Evolutionary conservation across 2,797 vertebrate species (phyloP).

Genomic region (Parambassis ranga): DNA sequence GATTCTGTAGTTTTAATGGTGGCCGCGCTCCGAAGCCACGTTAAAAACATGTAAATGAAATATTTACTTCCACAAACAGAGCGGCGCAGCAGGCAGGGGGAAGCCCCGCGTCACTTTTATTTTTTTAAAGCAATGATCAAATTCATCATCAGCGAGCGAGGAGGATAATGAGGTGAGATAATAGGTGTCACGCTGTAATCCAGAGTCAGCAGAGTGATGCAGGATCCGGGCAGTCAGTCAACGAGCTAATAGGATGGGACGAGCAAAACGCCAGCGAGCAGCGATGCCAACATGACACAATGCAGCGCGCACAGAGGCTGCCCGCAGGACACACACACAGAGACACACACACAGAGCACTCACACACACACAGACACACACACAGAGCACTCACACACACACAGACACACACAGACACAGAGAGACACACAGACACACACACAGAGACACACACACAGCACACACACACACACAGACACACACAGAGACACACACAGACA

Average conservation of each 20-base stretch:
- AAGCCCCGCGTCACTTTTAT: neutral
- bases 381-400: no score
- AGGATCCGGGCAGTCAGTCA: conserved; percentile 50
- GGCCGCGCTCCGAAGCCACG: neutral
- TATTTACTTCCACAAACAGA: neutral
- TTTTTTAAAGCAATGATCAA: conserved; percentile 17
- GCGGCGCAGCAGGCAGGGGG: neutral
- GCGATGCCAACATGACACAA: conserved; percentile 30
- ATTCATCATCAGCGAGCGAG: conserved; percentile 41
- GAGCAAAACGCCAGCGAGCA: conserved; percentile 8
- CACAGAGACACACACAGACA: neutral
- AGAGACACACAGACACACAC: conserved; percentile 17
- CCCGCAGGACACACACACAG: conserved; percentile 1
- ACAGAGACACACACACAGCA: conserved; percentile 2
- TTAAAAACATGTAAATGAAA: neutral
- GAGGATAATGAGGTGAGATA: conserved; percentile 58
- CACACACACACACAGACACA: neutral
- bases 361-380: no score
- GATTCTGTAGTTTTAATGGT: neutral
- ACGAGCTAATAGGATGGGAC: conserved; percentile 49
- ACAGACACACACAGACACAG: no score
- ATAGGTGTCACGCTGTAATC: conserved; percentile 48
- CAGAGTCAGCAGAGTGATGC: conserved; percentile 35
- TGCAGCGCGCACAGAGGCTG: neutral
- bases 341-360: no score